Evolutionary conservation across 2,888 invertebrate genomes (phyloP), one percentile per base, ranked within the genome.

Genomic region (Drosophila eohydei): DNA sequence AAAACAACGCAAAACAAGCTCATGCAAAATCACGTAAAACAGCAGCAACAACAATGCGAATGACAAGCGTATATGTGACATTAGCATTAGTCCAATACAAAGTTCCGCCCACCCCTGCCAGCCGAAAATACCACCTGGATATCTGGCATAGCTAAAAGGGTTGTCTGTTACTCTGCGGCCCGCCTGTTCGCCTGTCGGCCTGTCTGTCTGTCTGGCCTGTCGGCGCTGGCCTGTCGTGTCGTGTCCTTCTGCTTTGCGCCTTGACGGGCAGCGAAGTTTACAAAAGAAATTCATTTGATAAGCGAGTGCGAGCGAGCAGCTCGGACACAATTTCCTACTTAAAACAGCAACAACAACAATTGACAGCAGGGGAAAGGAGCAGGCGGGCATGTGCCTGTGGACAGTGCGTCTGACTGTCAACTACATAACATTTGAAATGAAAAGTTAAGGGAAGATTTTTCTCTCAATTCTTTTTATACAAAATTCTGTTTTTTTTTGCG

Each of bases 321-420:
- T 84, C 68, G 90, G 84, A 84, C 84, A 89, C 88, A 89, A 89
- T 84, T 84, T 84, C 88, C 88, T 89, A 84, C 84, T 84, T 84
- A 85, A 89, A 89, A 89, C 76, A 85, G 71, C 71, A 59, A 32
- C 59, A 77, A 16, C 65, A 63, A 58, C 64, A 62, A 70, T 8
- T 50, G 21, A 36, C 54, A 65, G 26, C 67, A 73, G 50, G 59
- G 34, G 28, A 78, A 66, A 57, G 84, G 81, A 70, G 60, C 38
- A 61, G 74, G 32, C 7, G 41, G 16, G 28, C 38, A n/a, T 21
- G 30, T 58, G 41, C 12, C 12, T 21, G 30, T n/a, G 52, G 69
- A 56, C 66, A 60, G 58, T 67, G 61, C 74, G 74, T 77, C 78
- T 71, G 80, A 76, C 90, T 84, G 90, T 84, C 90, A 84, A 89